Evolutionary conservation across 2,888 invertebrate genomes (phyloP).

Genomic region (Acanthococcus lagerstroemiae): DNA sequence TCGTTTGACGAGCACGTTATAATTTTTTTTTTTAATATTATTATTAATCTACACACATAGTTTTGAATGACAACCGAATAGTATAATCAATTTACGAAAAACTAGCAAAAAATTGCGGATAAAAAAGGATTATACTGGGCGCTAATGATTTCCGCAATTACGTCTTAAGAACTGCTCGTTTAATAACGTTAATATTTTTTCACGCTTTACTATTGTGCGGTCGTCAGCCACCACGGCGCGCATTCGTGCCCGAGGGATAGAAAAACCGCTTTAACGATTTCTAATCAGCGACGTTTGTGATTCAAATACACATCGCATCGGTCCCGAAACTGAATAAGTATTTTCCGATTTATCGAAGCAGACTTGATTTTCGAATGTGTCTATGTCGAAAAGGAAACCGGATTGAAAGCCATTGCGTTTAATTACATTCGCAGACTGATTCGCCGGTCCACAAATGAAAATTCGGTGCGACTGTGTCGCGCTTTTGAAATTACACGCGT

Average conservation of each 20-base stretch:
- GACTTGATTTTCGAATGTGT: too few species aligned
- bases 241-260: background rate
- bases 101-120: slow-evolving; percentile 2
- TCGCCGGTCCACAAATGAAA: too few species aligned
- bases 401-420: too few species aligned
- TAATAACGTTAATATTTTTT: slow-evolving; percentile 15
- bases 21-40: slow-evolving; percentile 23
- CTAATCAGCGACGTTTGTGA: background rate
- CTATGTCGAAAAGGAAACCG: too few species aligned
- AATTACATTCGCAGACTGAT: too few species aligned
- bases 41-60: too few species aligned
- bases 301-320: background rate
- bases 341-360: too few species aligned
- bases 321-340: too few species aligned
- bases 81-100: slow-evolving; percentile 18
- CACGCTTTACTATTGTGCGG: background rate
- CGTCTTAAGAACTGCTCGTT: slow-evolving; percentile 23
- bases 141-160: slow-evolving; percentile 25
- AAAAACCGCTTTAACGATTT: background rate
- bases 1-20: slow-evolving; percentile 5
- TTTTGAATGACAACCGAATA: slow-evolving; percentile 27
- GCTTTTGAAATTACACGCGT: too few species aligned
- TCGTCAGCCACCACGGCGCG: background rate
- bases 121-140: slow-evolving; percentile 6
- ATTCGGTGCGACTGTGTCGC: too few species aligned